Evolutionary conservation across 2,797 vertebrate species (phyloP).

Genomic region (Huso huso): DNA sequence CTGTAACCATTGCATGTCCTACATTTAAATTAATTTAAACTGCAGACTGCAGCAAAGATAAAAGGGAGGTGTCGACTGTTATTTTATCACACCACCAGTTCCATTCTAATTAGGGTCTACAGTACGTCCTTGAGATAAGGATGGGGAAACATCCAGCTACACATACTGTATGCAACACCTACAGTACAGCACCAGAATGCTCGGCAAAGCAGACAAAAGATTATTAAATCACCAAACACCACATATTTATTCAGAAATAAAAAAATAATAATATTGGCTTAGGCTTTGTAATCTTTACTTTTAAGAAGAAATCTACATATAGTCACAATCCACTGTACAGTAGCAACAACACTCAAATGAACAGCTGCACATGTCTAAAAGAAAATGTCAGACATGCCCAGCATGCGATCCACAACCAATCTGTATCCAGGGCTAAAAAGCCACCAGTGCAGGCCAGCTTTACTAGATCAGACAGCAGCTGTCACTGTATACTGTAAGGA

Average conservation of each 20-base stretch:
- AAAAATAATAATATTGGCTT: too few relatives aligned
- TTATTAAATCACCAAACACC: too few relatives aligned
- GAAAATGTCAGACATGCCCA: neutral
- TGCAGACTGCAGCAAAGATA: neutral
- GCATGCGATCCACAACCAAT: neutral
- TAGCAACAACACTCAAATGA: neutral
- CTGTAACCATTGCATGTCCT: neutral
- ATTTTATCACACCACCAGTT: neutral
- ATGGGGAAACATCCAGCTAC: neutral
- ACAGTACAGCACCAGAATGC: neutral
- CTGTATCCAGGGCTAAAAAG: neutral
- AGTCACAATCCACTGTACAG: neutral
- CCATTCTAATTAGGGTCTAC: neutral
- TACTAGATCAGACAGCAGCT: too few relatives aligned
- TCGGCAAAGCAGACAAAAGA: neutral
- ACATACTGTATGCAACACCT: too few relatives aligned
- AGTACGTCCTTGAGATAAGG: neutral
- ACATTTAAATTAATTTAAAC: neutral
- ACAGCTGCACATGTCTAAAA: slow-evolving; percentile 3
- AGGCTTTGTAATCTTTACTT: too few relatives aligned
- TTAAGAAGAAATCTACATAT: too few relatives aligned
- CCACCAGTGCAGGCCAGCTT: too few relatives aligned
- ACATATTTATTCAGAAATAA: too few relatives aligned
- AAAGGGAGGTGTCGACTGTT: neutral
- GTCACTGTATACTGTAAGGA: too few relatives aligned